phyloP scores from a whole-genome alignment of 2,888 invertebrate species.

The Reticulitermes lucifugus region DNA sequence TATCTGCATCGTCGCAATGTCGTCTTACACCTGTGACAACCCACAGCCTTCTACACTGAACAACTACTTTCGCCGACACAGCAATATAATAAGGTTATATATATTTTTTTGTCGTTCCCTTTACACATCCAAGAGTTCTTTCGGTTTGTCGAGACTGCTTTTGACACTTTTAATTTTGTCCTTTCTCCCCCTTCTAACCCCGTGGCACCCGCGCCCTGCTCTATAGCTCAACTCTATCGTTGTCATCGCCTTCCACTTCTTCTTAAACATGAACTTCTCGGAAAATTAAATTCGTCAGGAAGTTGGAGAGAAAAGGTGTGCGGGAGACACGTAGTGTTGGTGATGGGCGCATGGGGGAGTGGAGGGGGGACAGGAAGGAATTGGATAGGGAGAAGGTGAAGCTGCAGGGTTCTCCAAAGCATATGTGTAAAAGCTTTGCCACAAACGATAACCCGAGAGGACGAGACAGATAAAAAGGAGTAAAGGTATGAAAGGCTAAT shows the following conservation, averaged over 20 bases:
- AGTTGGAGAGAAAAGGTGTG: conserved; percentile 48
- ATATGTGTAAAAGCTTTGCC: neutral
- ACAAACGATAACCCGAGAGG: neutral
- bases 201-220: neutral
- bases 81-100: conserved; percentile 32
- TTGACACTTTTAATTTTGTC: conserved; percentile 54
- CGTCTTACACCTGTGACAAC: too few relatives aligned
- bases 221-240: conserved; percentile 32
- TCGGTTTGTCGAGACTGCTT: conserved; percentile 51
- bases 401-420: conserved; percentile 27
- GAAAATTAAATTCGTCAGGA: conserved; percentile 53
- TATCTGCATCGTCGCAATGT: too few relatives aligned
- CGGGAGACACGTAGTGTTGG: conserved; percentile 46
- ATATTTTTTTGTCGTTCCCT: conserved; percentile 23
- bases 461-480: too few relatives aligned
- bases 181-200: conserved; percentile 44
- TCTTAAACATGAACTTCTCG: conserved; percentile 53
- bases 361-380: conserved; percentile 32
- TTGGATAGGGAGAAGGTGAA: conserved; percentile 26
- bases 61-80: neutral
- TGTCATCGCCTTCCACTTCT: conserved; percentile 44
- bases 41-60: neutral
- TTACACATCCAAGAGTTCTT: conserved; percentile 28
- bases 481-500: too few relatives aligned
- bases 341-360: conserved; percentile 11